phyloP scores from a whole-genome alignment of 2,113 vertebrate species.

The Cavia aperea region DNA sequence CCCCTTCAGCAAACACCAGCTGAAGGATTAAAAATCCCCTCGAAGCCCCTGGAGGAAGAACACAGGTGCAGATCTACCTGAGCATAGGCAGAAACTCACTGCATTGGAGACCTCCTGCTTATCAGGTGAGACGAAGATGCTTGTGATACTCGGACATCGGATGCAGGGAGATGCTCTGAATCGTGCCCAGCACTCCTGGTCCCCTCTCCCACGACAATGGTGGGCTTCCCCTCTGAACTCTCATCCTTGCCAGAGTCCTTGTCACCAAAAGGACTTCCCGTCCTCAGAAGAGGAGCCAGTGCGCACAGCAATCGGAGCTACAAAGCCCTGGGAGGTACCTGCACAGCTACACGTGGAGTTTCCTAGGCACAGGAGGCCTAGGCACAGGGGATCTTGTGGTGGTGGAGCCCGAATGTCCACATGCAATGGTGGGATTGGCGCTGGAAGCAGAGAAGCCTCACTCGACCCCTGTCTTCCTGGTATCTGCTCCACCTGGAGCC shows the following conservation, averaged over 20 bases:
- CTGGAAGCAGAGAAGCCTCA: not conserved
- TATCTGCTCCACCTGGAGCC: not conserved
- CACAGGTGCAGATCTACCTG: conserved; percentile 6
- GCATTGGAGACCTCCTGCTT: not conserved
- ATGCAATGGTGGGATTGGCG: not conserved
- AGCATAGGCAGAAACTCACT: not conserved
- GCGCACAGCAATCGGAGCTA: not conserved
- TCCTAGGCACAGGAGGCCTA: not conserved
- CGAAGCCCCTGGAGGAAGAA: not conserved
- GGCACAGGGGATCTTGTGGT: not conserved
- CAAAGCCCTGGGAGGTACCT: not conserved
- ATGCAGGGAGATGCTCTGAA: not conserved
- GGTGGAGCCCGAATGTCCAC: not conserved
- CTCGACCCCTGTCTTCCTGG: not conserved
- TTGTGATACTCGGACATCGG: not conserved
- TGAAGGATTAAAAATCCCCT: conserved; percentile 38
- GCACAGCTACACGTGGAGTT: not conserved
- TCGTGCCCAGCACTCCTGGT: not conserved
- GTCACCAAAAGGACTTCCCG: not conserved
- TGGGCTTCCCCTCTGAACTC: not conserved
- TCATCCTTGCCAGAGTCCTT: not conserved
- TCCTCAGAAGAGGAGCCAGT: not conserved
- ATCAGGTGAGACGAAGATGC: not conserved
- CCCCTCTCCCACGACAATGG: not conserved
- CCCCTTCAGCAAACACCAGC: conserved; percentile 25